Evolutionary conservation across 2,888 invertebrate genomes (phyloP).

Genomic region (Himalopsyche kuldschensis): DNA sequence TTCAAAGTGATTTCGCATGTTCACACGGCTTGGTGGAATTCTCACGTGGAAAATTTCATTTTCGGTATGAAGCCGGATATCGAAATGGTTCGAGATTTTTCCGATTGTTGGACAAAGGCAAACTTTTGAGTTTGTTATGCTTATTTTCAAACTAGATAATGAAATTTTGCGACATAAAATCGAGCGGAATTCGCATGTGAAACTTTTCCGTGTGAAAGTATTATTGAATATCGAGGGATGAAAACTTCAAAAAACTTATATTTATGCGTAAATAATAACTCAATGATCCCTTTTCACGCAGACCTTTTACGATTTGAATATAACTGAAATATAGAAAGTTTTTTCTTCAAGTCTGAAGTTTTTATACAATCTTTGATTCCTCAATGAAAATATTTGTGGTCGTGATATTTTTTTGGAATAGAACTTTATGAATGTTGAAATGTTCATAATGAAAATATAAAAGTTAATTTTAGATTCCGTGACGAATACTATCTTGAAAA

Average conservation of each 20-base stretch:
- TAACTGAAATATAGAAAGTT: too few relatives aligned
- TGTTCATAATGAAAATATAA: too few relatives aligned
- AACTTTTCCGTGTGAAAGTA: neutral
- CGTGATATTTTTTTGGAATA: too few relatives aligned
- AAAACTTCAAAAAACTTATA: neutral
- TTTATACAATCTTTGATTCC: too few relatives aligned
- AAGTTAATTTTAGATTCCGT: too few relatives aligned
- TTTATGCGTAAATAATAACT: neutral
- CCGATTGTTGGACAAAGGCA: neutral
- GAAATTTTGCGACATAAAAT: neutral
- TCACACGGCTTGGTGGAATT: neutral
- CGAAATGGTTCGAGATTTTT: neutral
- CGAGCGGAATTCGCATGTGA: neutral
- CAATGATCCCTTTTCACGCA: neutral
- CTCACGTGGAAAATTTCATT: neutral
- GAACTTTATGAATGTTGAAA: too few relatives aligned
- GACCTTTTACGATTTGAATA: too few relatives aligned
- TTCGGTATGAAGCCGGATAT: neutral
- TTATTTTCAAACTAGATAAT: neutral
- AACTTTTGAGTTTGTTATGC: neutral
- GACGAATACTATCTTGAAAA: too few relatives aligned
- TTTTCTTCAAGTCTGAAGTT: too few relatives aligned
- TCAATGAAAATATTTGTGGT: too few relatives aligned
- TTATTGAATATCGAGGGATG: neutral
- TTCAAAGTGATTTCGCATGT: neutral